Conservation (phyloP, 2,888 invertebrate genomes). For the Latrodectus elegans region DNA sequence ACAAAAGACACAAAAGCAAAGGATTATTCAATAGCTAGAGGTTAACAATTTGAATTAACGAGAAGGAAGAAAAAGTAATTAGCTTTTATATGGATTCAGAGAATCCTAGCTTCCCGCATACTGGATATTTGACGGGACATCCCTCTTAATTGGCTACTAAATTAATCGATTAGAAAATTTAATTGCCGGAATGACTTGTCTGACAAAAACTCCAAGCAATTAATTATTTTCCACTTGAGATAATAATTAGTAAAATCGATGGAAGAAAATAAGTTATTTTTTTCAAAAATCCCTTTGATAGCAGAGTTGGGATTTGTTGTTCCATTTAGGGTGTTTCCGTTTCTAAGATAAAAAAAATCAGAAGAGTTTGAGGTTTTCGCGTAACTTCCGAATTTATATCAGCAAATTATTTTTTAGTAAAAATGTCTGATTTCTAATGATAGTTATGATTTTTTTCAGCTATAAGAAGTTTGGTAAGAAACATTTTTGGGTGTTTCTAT, state of each 20-base stretch:
- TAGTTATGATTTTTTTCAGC: too few species aligned
- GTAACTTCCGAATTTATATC: too few species aligned
- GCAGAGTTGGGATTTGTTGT: conserved; percentile 18
- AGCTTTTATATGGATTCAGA: conserved; percentile 23
- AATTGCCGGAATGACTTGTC: conserved; percentile 46
- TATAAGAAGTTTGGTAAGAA: too few species aligned
- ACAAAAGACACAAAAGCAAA: not conserved
- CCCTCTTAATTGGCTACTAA: conserved; percentile 45
- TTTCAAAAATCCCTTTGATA: conserved; percentile 9
- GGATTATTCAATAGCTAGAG: conserved; percentile 15
- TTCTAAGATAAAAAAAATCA: not conserved
- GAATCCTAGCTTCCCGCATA: conserved; percentile 13
- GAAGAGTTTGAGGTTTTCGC: too few species aligned
- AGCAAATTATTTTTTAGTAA: too few species aligned
- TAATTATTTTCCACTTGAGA: conserved; percentile 58
- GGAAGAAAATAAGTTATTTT: conserved; percentile 34
- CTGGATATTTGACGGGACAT: conserved; percentile 24
- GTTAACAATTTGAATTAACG: conserved; percentile 44
- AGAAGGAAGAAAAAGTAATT: conserved; percentile 45
- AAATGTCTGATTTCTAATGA: too few species aligned
- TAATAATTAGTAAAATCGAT: conserved; percentile 56
- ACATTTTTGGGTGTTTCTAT: too few species aligned
- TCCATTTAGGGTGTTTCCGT: conserved; percentile 8
- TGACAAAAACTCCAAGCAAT: conserved; percentile 41
- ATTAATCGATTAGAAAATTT: conserved; percentile 56